Percentiles rank a stretch among this genome's conserved stretches.
These are phyloP conservation scores for Bergia sp. DNA, from an alignment of 92 coral and sea anemone species.

Conservation along the genomic window DNA sequence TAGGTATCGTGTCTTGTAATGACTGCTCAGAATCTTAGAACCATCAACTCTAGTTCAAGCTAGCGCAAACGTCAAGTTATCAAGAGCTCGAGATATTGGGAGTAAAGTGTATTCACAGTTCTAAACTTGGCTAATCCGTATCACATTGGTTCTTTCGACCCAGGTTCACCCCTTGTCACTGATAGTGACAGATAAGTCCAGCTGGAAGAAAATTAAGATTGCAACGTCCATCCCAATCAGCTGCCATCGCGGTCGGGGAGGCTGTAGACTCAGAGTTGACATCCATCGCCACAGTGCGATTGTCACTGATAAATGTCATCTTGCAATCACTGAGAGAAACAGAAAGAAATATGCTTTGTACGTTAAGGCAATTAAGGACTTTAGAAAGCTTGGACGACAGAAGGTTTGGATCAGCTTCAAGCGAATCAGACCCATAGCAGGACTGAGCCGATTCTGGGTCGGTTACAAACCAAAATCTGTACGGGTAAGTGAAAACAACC, in stretches of 20 bases:
- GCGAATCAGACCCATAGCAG: slow-evolving; percentile 66
- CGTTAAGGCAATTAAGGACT: slow-evolving; percentile 75
- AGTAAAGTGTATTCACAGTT: too few relatives aligned
- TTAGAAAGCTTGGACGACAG: slow-evolving; percentile 65
- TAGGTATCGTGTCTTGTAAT: too few relatives aligned
- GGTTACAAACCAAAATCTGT: slow-evolving; percentile 70
- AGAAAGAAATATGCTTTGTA: slow-evolving; percentile 56
- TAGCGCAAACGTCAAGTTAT: too few relatives aligned
- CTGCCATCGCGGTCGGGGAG: slow-evolving; percentile 59
- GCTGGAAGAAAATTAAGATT: slow-evolving; percentile 72
- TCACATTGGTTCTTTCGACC: not conserved
- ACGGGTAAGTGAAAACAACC: slow-evolving; percentile 41
- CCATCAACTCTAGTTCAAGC: too few relatives aligned
- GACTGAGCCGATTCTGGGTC: slow-evolving; percentile 79
- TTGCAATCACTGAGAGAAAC: slow-evolving; percentile 67
- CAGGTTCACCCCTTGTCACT: slow-evolving; percentile 74
- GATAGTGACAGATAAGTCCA: slow-evolving; percentile 60
- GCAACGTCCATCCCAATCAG: slow-evolving; percentile 67
- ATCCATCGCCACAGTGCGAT: slow-evolving; percentile 60
- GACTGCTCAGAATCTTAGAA: too few relatives aligned
- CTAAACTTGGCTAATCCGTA: too few relatives aligned
- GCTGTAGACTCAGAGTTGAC: slow-evolving; percentile 56
- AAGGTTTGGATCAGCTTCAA: slow-evolving; percentile 58
- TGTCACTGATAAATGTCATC: slow-evolving; percentile 79
- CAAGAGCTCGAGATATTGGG: too few relatives aligned